A percentile compares a stretch with the other conserved stretches of the same genome.
Evolutionary conservation across 2,888 invertebrate species (phyloP).

Genomic region (Cyrtodaria siliqua): DNA sequence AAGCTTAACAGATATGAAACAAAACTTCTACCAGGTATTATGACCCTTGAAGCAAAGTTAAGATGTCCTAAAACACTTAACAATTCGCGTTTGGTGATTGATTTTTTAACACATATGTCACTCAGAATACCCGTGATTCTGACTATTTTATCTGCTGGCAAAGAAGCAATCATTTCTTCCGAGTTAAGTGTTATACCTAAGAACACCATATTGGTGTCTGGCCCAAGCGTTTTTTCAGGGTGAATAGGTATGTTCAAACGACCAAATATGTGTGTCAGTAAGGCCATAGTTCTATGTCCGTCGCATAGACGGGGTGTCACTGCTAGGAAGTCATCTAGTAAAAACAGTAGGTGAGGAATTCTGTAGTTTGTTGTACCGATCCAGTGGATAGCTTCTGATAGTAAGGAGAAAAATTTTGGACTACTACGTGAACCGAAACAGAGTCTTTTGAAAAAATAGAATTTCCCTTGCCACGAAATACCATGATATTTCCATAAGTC

Average conservation of each 20-base stretch:
- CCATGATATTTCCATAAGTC: constrained; percentile 41
- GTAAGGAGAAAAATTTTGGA: constrained; percentile 43
- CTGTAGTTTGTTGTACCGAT: constrained; percentile 47
- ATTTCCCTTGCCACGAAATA: constrained; percentile 51
- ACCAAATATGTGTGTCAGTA: constrained; percentile 38
- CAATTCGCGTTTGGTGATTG: no score
- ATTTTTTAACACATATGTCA: no score
- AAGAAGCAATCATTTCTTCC: constrained; percentile 22
- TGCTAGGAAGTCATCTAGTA: constrained; percentile 57
- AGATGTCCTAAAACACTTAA: no score
- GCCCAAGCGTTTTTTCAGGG: constrained; percentile 48
- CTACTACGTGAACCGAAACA: constrained; percentile 51
- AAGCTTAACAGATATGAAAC: no score
- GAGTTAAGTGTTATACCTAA: constrained; percentile 59
- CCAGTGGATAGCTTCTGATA: constrained; percentile 51
- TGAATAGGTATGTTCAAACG: constrained; percentile 46
- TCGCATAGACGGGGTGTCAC: constrained; percentile 14
- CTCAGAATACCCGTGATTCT: constrained; percentile 32
- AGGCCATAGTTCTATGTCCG: constrained; percentile 54
- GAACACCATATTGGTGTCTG: constrained; percentile 37
- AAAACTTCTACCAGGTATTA: no score
- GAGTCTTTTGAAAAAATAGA: constrained; percentile 15
- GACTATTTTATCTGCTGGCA: constrained; percentile 1
- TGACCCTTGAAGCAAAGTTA: no score
- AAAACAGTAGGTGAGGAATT: constrained; percentile 34